Evolutionary conservation across 2,888 invertebrate genomes (phyloP).

Genomic region (Melolontha melolontha): DNA sequence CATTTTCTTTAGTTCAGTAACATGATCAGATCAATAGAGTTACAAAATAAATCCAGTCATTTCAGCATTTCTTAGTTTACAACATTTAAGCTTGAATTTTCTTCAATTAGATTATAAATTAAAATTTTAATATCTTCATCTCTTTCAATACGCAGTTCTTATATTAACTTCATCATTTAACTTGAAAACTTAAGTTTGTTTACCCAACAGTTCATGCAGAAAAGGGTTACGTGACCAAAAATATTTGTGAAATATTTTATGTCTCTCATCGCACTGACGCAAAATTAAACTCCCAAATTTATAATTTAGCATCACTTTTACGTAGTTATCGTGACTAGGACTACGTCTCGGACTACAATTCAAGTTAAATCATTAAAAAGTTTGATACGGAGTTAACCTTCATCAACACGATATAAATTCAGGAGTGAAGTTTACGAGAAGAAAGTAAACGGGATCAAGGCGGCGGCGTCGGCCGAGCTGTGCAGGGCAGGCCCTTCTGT

Average conservation of each 20-base stretch:
- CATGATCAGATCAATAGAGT: no score
- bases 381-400: conserved; percentile 36
- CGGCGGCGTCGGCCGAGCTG: conserved; percentile 10
- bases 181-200: conserved; percentile 9
- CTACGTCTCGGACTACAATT: conserved; percentile 29
- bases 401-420: conserved; percentile 35
- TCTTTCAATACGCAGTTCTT: background rate
- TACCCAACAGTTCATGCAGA: background rate
- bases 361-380: conserved; percentile 39
- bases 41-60: no score
- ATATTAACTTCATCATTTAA: conserved; percentile 27
- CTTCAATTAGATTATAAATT: conserved; percentile 4
- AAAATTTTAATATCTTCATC: conserved; percentile 8
- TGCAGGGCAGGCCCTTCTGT: conserved; percentile 39
- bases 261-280: conserved; percentile 7
- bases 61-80: no score
- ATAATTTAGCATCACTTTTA: conserved; percentile 22
- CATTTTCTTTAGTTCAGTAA: no score
- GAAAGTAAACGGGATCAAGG: conserved; percentile 25
- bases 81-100: background rate
- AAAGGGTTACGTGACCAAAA: conserved; percentile 23
- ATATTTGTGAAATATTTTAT: conserved; percentile 12
- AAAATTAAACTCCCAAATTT: conserved; percentile 25
- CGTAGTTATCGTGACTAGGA: conserved; percentile 18
- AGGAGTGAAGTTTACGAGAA: conserved; percentile 31